Base-by-base conservation (phyloP, 2,888 invertebrate species). In the Polydrusus cervinus region DNA sequence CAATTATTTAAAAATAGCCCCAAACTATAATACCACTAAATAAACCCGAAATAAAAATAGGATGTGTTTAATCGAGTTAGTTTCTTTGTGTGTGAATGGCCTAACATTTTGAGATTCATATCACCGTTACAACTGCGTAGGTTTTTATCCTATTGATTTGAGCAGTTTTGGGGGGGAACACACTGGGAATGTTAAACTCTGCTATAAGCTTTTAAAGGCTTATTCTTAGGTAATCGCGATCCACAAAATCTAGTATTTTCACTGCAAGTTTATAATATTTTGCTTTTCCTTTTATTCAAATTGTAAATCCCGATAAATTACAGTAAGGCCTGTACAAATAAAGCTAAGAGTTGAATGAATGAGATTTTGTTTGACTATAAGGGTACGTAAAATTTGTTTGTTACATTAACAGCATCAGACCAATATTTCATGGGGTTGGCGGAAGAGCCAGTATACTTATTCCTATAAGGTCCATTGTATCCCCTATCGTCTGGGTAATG, bases 101-200 rank as follows among this genome's bases (percentile, higher is more conserved):
- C 51, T 51, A 18, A 51, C 10, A 20, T 51, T 51, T 11, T 51
- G 20, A n/a, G 20, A 20, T 51, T 51, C 18, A 51, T 51, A 51
- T 20, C 18, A 18, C 16, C 51, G 6, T 47, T 20, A 51, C 11
- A 51, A 20, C 47, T 16, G 47, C 51, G 51, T 51, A 18, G 51
- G 51, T 20, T 51, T 47, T 51, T 51, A 51, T 20, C 13, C 51
- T 51, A 51, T 51, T 51, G 51, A 51, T 51, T 20, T 51, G 51
- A 20, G 18, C 51, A 20, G 20, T 20, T 18, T 16, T n/a, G 6
- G 47, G 47, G 6, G 47, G 47, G n/a, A 51, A 51, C 51, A 51
- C 20, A n/a, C 20, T 51, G 18, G 51, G 51, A 51, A 51, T 51
- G 20, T 18, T 51, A 51, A 51, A 51, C 20, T 51, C 16, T 51